Conservation (phyloP, 2,888 invertebrate species). For the Minunthozetes semirufus region DNA sequence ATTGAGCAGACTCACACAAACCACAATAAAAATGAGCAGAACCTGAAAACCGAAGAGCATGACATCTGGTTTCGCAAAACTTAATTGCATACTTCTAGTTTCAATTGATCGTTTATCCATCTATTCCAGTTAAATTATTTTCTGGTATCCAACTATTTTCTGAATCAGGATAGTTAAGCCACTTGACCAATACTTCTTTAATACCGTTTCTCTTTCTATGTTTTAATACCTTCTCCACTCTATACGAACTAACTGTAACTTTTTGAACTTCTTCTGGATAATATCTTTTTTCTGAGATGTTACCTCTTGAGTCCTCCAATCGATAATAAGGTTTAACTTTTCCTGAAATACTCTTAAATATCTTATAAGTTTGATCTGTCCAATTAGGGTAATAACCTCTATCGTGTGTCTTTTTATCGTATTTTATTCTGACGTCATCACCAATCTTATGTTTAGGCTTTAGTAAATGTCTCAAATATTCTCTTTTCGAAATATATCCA, state of each 20-base stretch:
- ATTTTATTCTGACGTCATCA: not conserved
- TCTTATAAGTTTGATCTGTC: not conserved
- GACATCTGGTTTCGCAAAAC: not conserved
- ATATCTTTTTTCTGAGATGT: not conserved
- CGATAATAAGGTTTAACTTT: not conserved
- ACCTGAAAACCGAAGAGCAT: not conserved
- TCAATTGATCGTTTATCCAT: not conserved
- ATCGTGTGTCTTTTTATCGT: not conserved
- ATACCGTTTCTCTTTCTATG: not conserved
- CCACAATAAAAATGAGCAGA: not conserved
- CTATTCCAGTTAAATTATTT: not conserved
- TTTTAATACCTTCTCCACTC: not conserved
- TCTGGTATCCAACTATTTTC: not conserved
- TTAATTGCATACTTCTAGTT: not conserved
- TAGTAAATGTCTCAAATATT: not conserved
- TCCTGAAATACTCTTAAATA: not conserved
- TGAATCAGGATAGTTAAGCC: not conserved
- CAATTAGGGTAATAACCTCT: not conserved
- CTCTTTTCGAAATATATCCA: not conserved
- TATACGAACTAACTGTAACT: not conserved
- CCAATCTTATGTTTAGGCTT: not conserved
- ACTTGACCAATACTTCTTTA: not conserved
- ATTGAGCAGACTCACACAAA: not conserved
- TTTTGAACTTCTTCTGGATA: not conserved
- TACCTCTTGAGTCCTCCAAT: not conserved